phyloP scores from a whole-genome alignment of 2,797 vertebrate genomes.

The Anguilla anguilla region DNA sequence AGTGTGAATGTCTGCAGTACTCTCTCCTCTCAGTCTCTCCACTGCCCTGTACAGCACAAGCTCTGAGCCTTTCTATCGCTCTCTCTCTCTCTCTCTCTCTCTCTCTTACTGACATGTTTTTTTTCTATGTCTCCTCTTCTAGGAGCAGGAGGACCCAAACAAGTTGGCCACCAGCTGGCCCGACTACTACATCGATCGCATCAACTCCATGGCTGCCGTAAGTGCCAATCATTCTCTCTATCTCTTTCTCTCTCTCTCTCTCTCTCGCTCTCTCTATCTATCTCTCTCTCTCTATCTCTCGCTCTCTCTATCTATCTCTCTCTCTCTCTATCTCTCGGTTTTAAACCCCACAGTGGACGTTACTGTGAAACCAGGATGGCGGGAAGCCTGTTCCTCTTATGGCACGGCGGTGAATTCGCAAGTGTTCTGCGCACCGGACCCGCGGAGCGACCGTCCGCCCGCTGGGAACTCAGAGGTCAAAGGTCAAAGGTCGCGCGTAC shows the following conservation, averaged over 20 bases:
- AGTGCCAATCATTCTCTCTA: slow-evolving; percentile 59
- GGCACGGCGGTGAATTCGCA: too few relatives aligned
- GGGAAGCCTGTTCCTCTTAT: too few relatives aligned
- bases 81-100: background rate
- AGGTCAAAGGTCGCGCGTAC: background rate
- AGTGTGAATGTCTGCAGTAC: background rate
- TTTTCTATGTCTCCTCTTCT: slow-evolving; percentile 44
- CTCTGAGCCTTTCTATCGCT: background rate
- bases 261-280: slow-evolving; percentile 38
- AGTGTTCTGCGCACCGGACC: background rate
- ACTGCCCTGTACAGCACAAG: background rate
- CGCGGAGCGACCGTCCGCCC: background rate
- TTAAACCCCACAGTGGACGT: background rate
- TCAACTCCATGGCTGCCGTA: slow-evolving; percentile 97
- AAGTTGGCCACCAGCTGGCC: slow-evolving; percentile 98
- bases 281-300: slow-evolving; percentile 22
- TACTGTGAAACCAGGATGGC: too few relatives aligned
- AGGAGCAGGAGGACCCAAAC: slow-evolving; percentile 99
- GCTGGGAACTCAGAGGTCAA: slow-evolving; percentile 19
- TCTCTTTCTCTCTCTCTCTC: slow-evolving; percentile 33
- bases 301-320: slow-evolving; percentile 40
- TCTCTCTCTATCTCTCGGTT: background rate
- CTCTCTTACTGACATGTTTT: slow-evolving; percentile 1
- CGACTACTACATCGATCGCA: slow-evolving; percentile 96
- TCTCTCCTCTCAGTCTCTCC: background rate